A percentile compares a stretch with the other conserved stretches of the same genome.
These are phyloP conservation scores for Semicossyphus pulcher DNA, from an alignment of 2,113 vertebrate genomes.

Conservation along the genomic window DNA sequence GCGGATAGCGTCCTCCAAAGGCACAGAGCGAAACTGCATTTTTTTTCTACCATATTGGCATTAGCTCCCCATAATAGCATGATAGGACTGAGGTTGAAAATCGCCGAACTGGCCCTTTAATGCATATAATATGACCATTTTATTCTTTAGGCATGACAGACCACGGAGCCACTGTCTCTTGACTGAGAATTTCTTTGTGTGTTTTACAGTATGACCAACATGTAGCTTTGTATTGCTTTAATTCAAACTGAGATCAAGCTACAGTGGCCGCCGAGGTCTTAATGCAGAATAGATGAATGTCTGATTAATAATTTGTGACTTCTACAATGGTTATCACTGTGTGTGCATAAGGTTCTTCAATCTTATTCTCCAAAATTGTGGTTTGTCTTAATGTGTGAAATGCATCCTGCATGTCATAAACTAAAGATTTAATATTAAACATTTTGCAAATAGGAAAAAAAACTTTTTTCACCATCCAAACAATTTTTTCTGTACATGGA, in stretches of 20 bases:
- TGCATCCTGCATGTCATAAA: conserved; percentile 68
- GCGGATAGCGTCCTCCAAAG: no score
- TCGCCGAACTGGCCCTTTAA: no score
- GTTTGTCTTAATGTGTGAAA: conserved; percentile 53
- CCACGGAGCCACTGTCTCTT: no score
- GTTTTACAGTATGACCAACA: not conserved
- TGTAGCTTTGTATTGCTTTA: not conserved
- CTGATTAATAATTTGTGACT: conserved; percentile 39
- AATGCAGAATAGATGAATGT: not conserved
- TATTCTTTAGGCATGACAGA: no score
- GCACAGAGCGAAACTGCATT: no score
- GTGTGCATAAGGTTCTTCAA: conserved; percentile 14
- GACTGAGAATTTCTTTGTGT: conserved; percentile 11
- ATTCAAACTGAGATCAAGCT: conserved; percentile 7
- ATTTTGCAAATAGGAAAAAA: not conserved
- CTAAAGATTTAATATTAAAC: conserved; percentile 8
- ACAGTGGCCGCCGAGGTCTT: conserved; percentile 6
- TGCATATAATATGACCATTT: no score
- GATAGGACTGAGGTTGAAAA: no score
- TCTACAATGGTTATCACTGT: conserved; percentile 74
- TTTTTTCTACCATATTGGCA: no score
- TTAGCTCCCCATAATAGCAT: no score
- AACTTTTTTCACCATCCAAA: conserved; percentile 30
- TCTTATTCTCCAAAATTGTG: conserved; percentile 10
- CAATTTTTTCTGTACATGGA: conserved; percentile 4